Conservation (phyloP, 2,888 invertebrate genomes). For the Heliconius ismenius region DNA sequence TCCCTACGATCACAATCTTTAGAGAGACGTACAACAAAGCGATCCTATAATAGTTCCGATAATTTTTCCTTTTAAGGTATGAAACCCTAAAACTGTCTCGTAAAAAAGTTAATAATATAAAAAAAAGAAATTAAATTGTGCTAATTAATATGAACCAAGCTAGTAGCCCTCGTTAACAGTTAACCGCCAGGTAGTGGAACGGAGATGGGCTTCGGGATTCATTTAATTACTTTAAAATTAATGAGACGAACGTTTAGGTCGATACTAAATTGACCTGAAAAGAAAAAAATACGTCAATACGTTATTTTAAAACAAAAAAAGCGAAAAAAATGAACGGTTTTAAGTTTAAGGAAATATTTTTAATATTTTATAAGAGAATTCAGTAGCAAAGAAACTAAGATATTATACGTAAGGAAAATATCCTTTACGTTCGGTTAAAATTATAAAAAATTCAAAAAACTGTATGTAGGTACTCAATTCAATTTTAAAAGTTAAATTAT, state of each 20-base stretch:
- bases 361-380: background rate
- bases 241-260: slow-evolving; percentile 23
- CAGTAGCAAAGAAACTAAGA: background rate
- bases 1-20: no score
- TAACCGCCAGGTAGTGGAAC: slow-evolving; percentile 13
- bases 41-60: no score
- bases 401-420: no score
- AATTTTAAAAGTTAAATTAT: no score
- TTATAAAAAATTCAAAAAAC: no score
- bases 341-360: background rate
- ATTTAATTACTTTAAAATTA: slow-evolving; percentile 30
- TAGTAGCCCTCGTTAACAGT: slow-evolving; percentile 1
- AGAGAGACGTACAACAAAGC: no score
- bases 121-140: background rate
- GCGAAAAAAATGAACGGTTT: background rate
- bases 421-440: no score
- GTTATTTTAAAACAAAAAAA: background rate
- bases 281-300: background rate
- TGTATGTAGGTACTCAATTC: no score
- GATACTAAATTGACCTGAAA: slow-evolving; percentile 15
- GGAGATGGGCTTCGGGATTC: slow-evolving; percentile 16
- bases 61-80: no score
- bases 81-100: no score
- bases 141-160: slow-evolving; percentile 6
- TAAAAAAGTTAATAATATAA: background rate